Conservation (phyloP, 2,797 vertebrate species). For the Astyanax mexicanus region DNA sequence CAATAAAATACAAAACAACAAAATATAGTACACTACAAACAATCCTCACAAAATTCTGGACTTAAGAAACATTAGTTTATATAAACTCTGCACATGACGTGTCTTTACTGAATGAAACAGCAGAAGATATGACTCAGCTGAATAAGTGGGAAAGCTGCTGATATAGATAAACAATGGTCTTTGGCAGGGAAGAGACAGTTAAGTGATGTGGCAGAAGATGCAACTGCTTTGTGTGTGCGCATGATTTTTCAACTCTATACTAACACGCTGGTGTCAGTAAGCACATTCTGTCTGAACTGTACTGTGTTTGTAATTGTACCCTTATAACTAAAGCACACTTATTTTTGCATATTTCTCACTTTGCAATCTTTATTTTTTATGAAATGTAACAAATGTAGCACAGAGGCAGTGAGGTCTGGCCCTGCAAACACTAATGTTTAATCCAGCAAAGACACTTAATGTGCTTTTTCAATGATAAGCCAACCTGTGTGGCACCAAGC, state of each 20-base stretch:
- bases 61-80: not conserved
- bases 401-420: too few species aligned
- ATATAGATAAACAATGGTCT: slow-evolving; percentile 1
- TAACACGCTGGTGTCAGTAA: not conserved
- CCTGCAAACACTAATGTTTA: too few species aligned
- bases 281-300: not conserved
- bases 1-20: not conserved
- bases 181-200: not conserved
- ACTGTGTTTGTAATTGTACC: not conserved
- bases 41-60: not conserved
- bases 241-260: not conserved
- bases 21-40: too few species aligned
- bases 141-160: not conserved
- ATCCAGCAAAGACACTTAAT: too few species aligned
- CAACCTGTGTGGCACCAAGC: too few species aligned
- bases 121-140: not conserved
- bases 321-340: not conserved
- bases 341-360: too few species aligned
- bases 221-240: not conserved
- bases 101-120: not conserved
- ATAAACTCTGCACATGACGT: not conserved
- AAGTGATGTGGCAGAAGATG: not conserved
- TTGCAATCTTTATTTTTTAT: too few species aligned
- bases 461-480: too few species aligned
- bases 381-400: too few species aligned